These are phyloP conservation scores for Formicarius rufipectus DNA, from an alignment of 2,113 vertebrate genomes.

Conservation along the genomic window DNA sequence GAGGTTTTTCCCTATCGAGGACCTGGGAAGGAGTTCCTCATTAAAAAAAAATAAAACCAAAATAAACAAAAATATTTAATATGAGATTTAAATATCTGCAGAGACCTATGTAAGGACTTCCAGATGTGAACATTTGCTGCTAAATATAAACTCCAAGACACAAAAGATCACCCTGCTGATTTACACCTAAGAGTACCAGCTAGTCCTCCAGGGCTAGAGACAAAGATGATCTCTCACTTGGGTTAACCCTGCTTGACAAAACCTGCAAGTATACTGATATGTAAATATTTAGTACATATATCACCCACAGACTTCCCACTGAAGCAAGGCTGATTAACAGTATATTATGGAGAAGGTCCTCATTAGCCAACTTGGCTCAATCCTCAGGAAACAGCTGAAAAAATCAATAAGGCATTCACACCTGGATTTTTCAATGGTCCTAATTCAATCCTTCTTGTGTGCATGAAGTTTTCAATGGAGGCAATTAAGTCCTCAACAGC, in stretches of 20 bases:
- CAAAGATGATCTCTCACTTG: not conserved
- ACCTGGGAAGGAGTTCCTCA: not conserved
- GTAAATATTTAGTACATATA: not conserved
- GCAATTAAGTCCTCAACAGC: not conserved
- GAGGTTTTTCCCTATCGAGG: not conserved
- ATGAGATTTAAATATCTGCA: too few species aligned
- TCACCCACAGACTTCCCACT: not conserved
- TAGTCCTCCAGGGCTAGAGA: not conserved
- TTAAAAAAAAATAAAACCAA: not conserved
- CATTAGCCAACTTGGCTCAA: not conserved
- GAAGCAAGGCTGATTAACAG: not conserved
- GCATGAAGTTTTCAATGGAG: not conserved
- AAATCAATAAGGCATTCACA: not conserved
- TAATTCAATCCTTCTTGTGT: not conserved
- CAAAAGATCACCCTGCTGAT: not conserved
- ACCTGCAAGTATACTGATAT: not conserved
- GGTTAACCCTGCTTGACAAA: not conserved
- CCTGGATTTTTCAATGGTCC: not conserved
- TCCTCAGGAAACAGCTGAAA: not conserved
- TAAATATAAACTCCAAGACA: not conserved
- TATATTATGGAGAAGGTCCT: not conserved
- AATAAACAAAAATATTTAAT: not conserved
- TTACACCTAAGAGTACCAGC: not conserved
- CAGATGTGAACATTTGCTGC: not conserved
- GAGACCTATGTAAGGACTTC: not conserved